A percentile compares a stretch with the other conserved stretches of the same genome.
phyloP scores from a whole-genome alignment of 2,797 vertebrate species.

The Rhabdomys pumilio region DNA sequence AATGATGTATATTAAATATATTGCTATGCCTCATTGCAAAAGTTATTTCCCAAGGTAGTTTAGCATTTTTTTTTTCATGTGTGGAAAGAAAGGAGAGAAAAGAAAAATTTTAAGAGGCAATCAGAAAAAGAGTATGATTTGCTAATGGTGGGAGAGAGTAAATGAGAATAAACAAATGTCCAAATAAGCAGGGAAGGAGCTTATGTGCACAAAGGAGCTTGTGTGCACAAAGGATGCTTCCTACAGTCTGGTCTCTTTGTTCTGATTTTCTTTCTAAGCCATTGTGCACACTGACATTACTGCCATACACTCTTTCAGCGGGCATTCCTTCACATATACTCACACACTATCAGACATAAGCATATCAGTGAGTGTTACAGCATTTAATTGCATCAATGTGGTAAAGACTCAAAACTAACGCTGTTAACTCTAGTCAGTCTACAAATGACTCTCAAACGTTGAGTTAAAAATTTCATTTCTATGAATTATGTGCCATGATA shows the following conservation, averaged over 20 bases:
- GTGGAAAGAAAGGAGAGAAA: not conserved
- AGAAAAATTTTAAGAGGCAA: not conserved
- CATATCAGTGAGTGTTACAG: not conserved
- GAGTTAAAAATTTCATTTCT: constrained; percentile 29
- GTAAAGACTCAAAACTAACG: not conserved
- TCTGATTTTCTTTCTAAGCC: not conserved
- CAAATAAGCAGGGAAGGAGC: not conserved
- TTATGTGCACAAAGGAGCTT: not conserved
- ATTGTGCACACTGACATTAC: not conserved
- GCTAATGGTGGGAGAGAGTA: not conserved
- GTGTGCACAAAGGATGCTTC: not conserved
- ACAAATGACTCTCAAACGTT: not conserved
- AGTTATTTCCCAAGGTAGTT: not conserved
- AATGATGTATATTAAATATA: constrained; percentile 17
- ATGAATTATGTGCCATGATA: not conserved
- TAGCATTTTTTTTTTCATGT: not conserved
- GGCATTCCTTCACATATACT: not conserved
- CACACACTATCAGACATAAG: not conserved
- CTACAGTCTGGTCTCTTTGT: not conserved
- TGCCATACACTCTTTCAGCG: not conserved
- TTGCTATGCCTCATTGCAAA: not conserved
- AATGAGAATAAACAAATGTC: not conserved
- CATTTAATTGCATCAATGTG: not conserved
- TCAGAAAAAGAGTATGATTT: not conserved
- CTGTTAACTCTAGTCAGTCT: not conserved